phyloP scores from a whole-genome alignment of 92 coral and sea anemone genomes.

The Porites lobata region DNA sequence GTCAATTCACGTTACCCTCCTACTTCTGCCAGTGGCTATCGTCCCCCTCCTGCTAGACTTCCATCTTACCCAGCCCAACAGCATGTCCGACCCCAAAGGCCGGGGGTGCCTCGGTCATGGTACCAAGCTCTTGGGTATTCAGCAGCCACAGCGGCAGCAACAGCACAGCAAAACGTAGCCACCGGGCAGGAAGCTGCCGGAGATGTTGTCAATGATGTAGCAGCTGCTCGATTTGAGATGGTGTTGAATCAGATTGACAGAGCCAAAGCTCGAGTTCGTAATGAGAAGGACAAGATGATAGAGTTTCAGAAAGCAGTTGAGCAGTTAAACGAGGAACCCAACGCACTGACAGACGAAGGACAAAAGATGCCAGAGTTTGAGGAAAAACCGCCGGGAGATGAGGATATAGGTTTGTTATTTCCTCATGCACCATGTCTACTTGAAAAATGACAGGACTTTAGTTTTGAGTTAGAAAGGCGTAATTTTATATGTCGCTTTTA shows the following conservation, averaged over 20 bases:
- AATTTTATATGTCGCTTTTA: no score
- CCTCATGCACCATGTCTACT: background rate
- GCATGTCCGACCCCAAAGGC: constrained; percentile 6
- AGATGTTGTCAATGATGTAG: constrained; percentile 50
- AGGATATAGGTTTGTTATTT: constrained; percentile 33
- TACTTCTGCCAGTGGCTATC: constrained; percentile 37
- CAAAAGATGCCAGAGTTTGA: constrained; percentile 64
- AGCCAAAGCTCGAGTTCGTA: constrained; percentile 57
- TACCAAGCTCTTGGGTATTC: background rate
- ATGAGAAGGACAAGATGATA: constrained; percentile 45
- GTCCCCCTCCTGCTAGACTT: constrained; percentile 51
- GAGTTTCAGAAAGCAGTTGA: constrained; percentile 40
- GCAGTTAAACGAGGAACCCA: constrained; percentile 41
- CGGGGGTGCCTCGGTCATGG: constrained; percentile 11
- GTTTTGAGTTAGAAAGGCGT: no score
- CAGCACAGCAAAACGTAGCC: constrained; percentile 7
- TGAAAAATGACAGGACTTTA: background rate
- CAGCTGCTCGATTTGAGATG: constrained; percentile 85
- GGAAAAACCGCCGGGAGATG: constrained; percentile 94
- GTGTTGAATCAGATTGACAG: constrained; percentile 92
- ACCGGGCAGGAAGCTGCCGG: background rate
- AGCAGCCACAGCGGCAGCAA: constrained; percentile 2
- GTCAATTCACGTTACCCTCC: constrained; percentile 21
- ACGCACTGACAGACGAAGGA: constrained; percentile 66
- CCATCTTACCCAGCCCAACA: constrained; percentile 55